Conservation (phyloP, 2,113 vertebrate genomes). For the Donacobius atricapilla region DNA sequence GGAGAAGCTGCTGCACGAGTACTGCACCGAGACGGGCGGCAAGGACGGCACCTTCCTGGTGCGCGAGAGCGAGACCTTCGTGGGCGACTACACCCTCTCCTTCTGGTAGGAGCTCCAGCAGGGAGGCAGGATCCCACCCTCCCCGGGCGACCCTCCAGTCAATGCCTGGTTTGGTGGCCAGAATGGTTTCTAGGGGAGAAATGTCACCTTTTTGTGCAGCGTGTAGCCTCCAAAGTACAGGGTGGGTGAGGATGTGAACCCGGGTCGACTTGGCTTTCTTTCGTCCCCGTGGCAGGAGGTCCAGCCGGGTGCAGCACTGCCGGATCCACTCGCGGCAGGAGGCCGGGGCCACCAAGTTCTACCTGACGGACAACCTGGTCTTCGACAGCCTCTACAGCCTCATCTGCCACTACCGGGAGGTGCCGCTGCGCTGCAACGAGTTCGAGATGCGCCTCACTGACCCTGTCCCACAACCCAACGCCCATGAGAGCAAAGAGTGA, state of each 20-base stretch:
- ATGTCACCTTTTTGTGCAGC: not conserved
- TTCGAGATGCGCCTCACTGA: slow-evolving; percentile 85
- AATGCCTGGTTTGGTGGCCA: no score
- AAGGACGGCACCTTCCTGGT: slow-evolving; percentile 88
- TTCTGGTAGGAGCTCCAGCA: slow-evolving; percentile 76
- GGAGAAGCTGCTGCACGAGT: slow-evolving; percentile 85
- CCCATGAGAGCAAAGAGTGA: slow-evolving; percentile 87
- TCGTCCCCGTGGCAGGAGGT: slow-evolving; percentile 66
- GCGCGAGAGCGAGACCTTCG: slow-evolving; percentile 87
- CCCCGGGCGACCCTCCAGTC: not conserved
- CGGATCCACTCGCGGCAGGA: slow-evolving; percentile 86
- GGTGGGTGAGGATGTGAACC: not conserved
- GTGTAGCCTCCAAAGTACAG: accelerated
- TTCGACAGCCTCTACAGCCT: slow-evolving; percentile 87
- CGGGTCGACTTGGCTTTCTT: not conserved
- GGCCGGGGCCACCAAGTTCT: slow-evolving; percentile 82
- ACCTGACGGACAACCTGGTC: slow-evolving; percentile 87
- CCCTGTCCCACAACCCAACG: slow-evolving; percentile 85
- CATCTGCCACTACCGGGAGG: slow-evolving; percentile 86
- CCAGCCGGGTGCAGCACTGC: slow-evolving; percentile 84
- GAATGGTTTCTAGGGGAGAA: not conserved
- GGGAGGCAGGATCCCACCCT: not conserved
- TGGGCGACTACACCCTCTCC: slow-evolving; percentile 86
- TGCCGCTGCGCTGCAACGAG: slow-evolving; percentile 86
- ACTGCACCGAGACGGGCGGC: slow-evolving; percentile 80